Percentiles rank a stretch among this genome's conserved stretches.
Conservation (phyloP, 2,888 invertebrate species). For the Harmothoe impar region DNA sequence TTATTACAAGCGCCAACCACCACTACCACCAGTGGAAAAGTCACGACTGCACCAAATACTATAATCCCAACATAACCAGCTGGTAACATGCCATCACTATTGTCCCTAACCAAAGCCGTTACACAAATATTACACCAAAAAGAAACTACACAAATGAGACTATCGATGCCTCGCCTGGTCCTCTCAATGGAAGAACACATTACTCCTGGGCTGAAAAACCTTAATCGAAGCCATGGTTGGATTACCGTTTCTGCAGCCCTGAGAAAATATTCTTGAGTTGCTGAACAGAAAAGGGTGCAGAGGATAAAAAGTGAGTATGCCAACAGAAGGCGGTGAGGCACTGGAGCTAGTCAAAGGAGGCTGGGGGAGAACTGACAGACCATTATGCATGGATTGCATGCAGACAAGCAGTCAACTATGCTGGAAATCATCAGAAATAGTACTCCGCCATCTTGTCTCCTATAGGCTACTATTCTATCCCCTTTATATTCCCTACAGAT, state of each 20-base stretch:
- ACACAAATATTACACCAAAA: background rate
- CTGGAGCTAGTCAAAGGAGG: background rate
- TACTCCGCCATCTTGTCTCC: too few relatives aligned
- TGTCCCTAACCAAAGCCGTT: background rate
- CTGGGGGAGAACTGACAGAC: background rate
- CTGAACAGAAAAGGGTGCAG: background rate
- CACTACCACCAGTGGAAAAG: too few relatives aligned
- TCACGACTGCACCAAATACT: too few relatives aligned
- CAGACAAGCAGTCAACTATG: background rate
- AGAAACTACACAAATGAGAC: background rate
- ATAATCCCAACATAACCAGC: too few relatives aligned
- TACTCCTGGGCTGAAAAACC: background rate
- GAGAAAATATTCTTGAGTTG: background rate
- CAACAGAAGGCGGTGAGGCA: background rate
- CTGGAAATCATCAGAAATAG: too few relatives aligned
- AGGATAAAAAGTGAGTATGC: background rate
- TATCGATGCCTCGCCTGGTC: background rate
- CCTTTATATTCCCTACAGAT: too few relatives aligned
- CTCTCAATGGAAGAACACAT: background rate
- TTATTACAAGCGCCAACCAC: too few relatives aligned
- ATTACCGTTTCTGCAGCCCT: constrained; percentile 13
- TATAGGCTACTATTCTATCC: too few relatives aligned
- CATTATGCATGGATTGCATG: background rate
- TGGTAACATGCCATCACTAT: background rate
- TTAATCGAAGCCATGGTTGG: background rate